Base-by-base conservation (phyloP, 2,797 vertebrate genomes). In the Lindbergichthys nudifrons region DNA sequence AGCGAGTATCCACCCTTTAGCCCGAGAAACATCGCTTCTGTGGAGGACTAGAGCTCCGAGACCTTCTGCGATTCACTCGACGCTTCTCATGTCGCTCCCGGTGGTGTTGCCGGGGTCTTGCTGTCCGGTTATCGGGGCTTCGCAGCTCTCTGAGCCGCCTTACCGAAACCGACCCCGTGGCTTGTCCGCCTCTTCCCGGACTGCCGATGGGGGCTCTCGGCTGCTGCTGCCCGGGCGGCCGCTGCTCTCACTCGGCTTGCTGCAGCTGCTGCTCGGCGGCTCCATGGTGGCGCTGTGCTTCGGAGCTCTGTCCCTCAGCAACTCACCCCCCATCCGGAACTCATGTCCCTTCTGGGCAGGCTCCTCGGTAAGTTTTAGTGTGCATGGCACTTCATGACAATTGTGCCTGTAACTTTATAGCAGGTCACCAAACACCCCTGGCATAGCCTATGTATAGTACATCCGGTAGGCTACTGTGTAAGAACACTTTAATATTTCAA, bases 331-430 rank as follows among this genome's bases (percentile, higher is more conserved):
- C 65, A 92, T 97, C 86, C 92, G 96, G 85, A 96, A 94, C 82
- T 94, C 95, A 0, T 97, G 95, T 73, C 95, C 96, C 14, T 94
- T 96, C 70, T 96, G 96, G 96, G 95, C 96, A 1, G 96, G 96
- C 41, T 95, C 93, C 54, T 96, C 94, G 92, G 96, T 98, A 85
- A 96, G 96, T 83, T 5, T 7, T 42, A 7, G 18, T 23, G 50
- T 45, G 43, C 9, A 67, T 43, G 21, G 1, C 5, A 26, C 10
- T 47, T 59, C 16, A 52, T 57, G 23, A 46, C 36, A 21, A 3
- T 5, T 13, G 36, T 65, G 46, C 13, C 13, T 61, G 18, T 3
- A 50, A 23, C 23, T 54, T 23, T 8, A 42, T 45, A 21, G 4
- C 46, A 60, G 15, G 32, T 36, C 32, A 36, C 8, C 32, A 36